Evolutionary conservation across 2,888 invertebrate species (phyloP), one percentile per base, ranked within the genome.

Genomic region (Rhamphomyia laevipes): DNA sequence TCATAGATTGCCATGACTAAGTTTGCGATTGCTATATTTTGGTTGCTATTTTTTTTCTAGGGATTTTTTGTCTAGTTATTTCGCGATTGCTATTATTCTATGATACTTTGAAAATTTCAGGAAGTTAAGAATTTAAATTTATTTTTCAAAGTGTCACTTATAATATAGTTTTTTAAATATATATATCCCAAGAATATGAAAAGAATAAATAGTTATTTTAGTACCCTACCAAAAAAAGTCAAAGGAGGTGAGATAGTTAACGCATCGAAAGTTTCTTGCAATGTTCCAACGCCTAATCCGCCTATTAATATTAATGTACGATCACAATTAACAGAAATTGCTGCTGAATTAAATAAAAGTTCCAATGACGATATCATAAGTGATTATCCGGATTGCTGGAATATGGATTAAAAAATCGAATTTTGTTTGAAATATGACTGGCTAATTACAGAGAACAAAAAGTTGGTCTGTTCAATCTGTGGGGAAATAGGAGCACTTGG

Each of bases 391-490:
- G 33, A 37, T 40, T 40, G 38, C 38, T 40, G 38, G 38, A 40
- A 40, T 40, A 40, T 17, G 38, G 38, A 40, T 40, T 17, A 40
- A 17, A 40, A 40, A 40, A 17, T 16, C 38, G 38, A 40, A 40
- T 40, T 40, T 40, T 40, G 38, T 40, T 40, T 40, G 38, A 40
- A 40, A 40, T 40, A 40, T 40, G 18, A 40, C 16, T 40, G 38
- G 38, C 38, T 40, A 40, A 40, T 40, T 17, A 40, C 38, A 40
- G 33, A 33, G 33, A 33, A 33, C 33, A 33, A 40, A 40, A 40
- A 40, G 38, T 40, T 40, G 38, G 38, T 17, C 38, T 40, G 38
- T 40, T 40, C 38, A 40, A 40, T 40, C 38, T 40, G 38, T 40
- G 17, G 38, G 17, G 38, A 40, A 40, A 16, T 40, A 40, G 38